These are phyloP conservation scores for Ictalurus punctatus DNA, from an alignment of 2,113 vertebrate genomes.

Conservation along the genomic window DNA sequence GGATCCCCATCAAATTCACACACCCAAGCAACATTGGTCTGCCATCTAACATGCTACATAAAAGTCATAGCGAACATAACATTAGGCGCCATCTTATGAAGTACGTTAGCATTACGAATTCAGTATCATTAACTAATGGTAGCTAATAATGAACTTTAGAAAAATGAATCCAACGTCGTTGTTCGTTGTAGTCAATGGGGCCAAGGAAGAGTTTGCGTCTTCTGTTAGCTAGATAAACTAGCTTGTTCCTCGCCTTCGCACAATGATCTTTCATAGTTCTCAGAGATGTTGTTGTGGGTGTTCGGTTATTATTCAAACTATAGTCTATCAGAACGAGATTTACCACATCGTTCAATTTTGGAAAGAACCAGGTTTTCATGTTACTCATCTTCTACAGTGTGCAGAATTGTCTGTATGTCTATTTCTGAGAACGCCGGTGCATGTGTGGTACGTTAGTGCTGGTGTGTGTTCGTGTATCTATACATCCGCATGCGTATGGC, in stretches of 20 bases:
- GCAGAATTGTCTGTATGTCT: background rate
- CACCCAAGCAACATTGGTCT: background rate
- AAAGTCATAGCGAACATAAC: background rate
- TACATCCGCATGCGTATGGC: background rate
- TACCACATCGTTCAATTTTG: background rate
- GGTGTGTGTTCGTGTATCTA: background rate
- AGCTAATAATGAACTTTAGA: background rate
- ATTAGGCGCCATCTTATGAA: background rate
- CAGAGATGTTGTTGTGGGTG: background rate
- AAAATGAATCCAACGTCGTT: background rate
- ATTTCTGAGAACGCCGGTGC: background rate
- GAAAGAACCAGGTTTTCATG: background rate
- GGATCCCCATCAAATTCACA: background rate
- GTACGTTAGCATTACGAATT: background rate
- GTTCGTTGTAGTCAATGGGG: background rate
- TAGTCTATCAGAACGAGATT: too few species aligned
- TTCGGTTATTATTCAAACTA: too few species aligned
- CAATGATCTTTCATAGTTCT: background rate
- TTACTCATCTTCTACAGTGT: constrained; percentile 16
- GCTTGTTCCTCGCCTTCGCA: background rate
- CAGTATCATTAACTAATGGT: background rate
- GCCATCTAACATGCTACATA: background rate
- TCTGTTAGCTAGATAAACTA: background rate
- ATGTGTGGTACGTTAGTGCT: background rate
- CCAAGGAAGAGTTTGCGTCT: background rate